Conservation (phyloP, 2,888 invertebrate species). For the Netelia virgata region DNA sequence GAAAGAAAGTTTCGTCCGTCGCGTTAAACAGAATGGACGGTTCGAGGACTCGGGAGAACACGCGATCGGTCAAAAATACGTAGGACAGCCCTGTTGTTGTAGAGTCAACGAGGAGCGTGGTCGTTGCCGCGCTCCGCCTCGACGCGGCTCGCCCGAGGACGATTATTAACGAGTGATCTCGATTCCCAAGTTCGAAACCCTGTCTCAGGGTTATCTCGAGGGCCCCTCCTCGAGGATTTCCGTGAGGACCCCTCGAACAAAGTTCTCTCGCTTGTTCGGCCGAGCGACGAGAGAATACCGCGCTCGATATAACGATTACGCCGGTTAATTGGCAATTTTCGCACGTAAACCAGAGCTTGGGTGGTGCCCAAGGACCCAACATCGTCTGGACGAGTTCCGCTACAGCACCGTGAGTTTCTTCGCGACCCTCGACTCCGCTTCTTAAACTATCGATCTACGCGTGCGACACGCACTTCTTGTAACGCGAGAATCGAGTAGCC, state of each 20-base stretch:
- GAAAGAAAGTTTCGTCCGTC: too few relatives aligned
- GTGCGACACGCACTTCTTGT: conserved; percentile 37
- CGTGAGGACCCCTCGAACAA: conserved; percentile 23
- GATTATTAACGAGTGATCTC: conserved; percentile 58
- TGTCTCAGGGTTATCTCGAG: conserved; percentile 42
- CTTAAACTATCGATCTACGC: conserved; percentile 48
- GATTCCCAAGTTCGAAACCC: conserved; percentile 58
- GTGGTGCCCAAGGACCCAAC: conserved; percentile 75
- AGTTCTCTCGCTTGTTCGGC: not conserved
- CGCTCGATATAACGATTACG: conserved; percentile 60
- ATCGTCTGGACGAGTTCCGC: conserved; percentile 68
- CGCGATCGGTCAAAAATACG: conserved; percentile 34
- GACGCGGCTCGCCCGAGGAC: conserved; percentile 20
- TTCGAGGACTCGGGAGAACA: conserved; percentile 10
- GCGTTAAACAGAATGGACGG: too few relatives aligned
- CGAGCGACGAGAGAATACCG: conserved; percentile 15
- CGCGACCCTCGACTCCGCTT: conserved; percentile 33
- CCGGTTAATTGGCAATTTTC: conserved; percentile 78
- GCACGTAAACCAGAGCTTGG: conserved; percentile 76
- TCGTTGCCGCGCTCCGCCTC: conserved; percentile 20
- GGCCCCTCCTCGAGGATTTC: conserved; percentile 48
- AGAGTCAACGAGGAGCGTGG: conserved; percentile 10
- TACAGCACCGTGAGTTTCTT: conserved; percentile 37
- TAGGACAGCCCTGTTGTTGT: conserved; percentile 33
- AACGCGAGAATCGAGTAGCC: conserved; percentile 21